A percentile compares a stretch with the other conserved stretches of the same genome.
Conservation (phyloP, 2,113 vertebrate species). For the Clarias magur region DNA sequence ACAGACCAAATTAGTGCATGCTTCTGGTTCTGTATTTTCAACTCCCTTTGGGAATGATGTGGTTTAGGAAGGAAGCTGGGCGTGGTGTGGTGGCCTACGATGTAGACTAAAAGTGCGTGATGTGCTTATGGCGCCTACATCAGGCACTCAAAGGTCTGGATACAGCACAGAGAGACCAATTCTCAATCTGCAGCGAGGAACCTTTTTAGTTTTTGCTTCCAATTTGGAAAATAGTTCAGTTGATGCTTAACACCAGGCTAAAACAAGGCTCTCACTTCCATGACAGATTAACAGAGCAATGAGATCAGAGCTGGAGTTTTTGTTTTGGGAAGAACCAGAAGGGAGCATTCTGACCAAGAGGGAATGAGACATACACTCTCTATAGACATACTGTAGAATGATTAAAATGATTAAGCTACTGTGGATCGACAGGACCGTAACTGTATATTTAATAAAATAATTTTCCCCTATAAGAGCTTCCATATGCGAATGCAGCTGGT, state of each 20-base stretch:
- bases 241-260: background rate
- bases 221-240: background rate
- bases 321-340: background rate
- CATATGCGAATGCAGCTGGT: slow-evolving; percentile 20
- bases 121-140: background rate
- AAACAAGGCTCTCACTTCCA: slow-evolving; percentile 2
- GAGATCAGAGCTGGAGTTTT: background rate
- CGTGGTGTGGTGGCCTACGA: slow-evolving; percentile 21
- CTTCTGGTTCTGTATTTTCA: slow-evolving; percentile 31
- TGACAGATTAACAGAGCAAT: background rate
- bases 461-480: background rate
- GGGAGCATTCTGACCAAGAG: background rate
- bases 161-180: background rate
- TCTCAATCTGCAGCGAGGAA: background rate
- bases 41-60: slow-evolving; percentile 37
- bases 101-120: background rate
- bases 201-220: background rate
- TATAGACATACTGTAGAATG: no score
- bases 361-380: background rate
- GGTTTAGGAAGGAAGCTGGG: slow-evolving; percentile 37
- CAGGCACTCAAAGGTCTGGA: background rate
- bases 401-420: background rate
- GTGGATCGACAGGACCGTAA: background rate
- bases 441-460: slow-evolving; percentile 5
- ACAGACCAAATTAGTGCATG: slow-evolving; percentile 45